Base-by-base conservation (phyloP, 1,140 invertebrate species). In the Scaptodrosophila lebanonensis region DNA sequence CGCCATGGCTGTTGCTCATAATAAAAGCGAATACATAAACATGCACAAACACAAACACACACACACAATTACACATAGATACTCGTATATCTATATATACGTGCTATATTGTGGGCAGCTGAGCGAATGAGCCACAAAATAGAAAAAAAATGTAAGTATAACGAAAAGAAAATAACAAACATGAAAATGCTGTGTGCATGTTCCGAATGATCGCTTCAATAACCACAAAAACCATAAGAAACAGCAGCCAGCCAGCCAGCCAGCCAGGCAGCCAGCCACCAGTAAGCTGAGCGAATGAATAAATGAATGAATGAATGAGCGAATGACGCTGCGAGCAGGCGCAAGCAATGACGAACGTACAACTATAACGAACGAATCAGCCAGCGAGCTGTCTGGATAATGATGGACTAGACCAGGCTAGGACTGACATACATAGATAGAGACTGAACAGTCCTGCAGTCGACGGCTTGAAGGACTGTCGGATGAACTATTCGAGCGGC, bases 161-260 rank as follows among this genome's bases (percentile, higher is more conserved):
- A n/a, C n/a, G n/a, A n/a, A 13, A 30, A 15, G 33, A 66, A 56
- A 63, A 56, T 56, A 56, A 50, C 54, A 63, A 73, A 68, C 62
- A 65, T 68, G 66, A 82, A 83, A 82, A 62, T 71, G 61, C 60
- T 84, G 66, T n/a, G n/a, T 84, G 73, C 79, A 84, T 84, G 79
- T 84, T 75, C 82, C 69, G 56, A 84, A 84, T 84, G 79, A 84
- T 79, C 82, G 79, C 79, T 84, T 84, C 79, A 84, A 84, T 84
- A 83, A 79, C 79, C 79, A 84, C 79, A 84, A 75, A 67, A 73
- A 60, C 79, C 63, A 84, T 84, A 82, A 84, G 79, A 79, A 79
- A 75, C 79, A 84, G 17, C 12, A n/a, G 1, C 6, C 3, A 22
- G 18, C 3, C 9, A 9, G 25, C 32, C 8, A 13, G 75, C 39